Base-by-base conservation (phyloP, 2,113 vertebrate species). In the Smithornis capensis region DNA sequence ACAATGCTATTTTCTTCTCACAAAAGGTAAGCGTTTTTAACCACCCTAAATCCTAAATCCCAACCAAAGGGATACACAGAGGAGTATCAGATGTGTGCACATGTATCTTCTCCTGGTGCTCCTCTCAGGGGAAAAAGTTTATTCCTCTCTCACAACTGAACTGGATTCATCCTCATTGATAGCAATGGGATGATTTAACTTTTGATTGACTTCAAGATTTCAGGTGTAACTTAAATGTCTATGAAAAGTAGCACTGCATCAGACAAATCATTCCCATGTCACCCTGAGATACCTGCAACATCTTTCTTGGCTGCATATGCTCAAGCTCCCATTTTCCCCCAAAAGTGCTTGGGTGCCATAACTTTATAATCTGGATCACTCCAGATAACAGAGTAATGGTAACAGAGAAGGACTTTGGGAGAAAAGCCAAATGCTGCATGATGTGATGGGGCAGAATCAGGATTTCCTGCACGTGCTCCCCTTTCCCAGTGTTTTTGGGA, bases 311-410 rank as follows among this genome's bases (percentile, higher is more conserved):
- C 33, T 65, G 42, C 9, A 1, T 27, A 15, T 6, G 25, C 38
- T 50, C 1, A 0, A 59, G 24, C 37, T 75, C 69, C 21, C 9
- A 4, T 33, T 59, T 78, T 4, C 5, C 22, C 10, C 19, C 0
- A 0, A 19, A 59, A 62, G 12, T 9, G 8, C 31, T 56, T 19
- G 6, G 14, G n/a, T 69, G 37, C 53, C 56, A 7, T 19, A 68
- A 25, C 37, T 57, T 80, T 19, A 40, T 22, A 12, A 42, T 12
- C 37, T n/a, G 31, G 33, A 12, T 35, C 57, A 45, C 28, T 40
- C 18, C 28, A 60, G 8, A 23, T 73, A 57, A 42, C 9, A 60
- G 38, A 22, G 12, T 27, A 23, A 2, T 45, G 42, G 83, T 37
- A 67, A 78, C 7, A 33, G 22, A 70, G 17, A 25, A 84, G 17